Evolutionary conservation across 2,113 vertebrate species (phyloP), one percentile per base, ranked within the genome.

Genomic region (Chaetodon trifascialis): DNA sequence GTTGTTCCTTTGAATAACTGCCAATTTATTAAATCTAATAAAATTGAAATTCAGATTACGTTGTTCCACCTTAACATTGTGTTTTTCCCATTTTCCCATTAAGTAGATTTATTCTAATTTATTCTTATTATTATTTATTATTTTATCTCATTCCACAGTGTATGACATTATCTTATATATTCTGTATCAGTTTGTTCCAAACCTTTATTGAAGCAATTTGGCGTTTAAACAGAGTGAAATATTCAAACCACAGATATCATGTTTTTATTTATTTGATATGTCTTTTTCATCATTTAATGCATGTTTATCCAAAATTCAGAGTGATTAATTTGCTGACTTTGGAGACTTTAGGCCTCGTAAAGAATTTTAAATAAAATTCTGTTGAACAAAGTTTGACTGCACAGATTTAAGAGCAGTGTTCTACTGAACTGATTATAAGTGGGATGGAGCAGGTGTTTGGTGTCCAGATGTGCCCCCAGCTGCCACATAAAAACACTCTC

Each of bases 401-500:
- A 62, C 47, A 17, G 23, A 9, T 2, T 19, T 1, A 51, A 38
- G 16, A 30, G n/a, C 44, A 15, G 21, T 7, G 14, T 19, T 8
- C 14, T 11, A 2, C 42, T 47, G 17, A 25, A 62, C 14, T 7
- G 2, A n/a, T 67, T 42, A 58, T 21, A 21, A 25, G 40, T 5
- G 21, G 55, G 64, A 75, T 58, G 25, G 34, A 49, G 12, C 42
- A 34, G 16, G 16, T 44, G 73, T 25, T 51, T 42, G 11, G 15
- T 15, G 40, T 51, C 65, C 73, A 76, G 49, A 56, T 76, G 56
- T 64, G 49, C 5, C 36, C 21, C 40, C 19, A 63, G 30, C 51
- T 65, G 34, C 66, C 67, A 49, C 49, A 52, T 42, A 3, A 38
- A 11, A 76, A 60, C 17, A 42, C 66, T 44, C 72, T 51, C 34